Percentiles rank a stretch among this genome's conserved stretches.
These are phyloP conservation scores for Mus spicilegus DNA, from an alignment of 2,113 vertebrate genomes.

Conservation along the genomic window DNA sequence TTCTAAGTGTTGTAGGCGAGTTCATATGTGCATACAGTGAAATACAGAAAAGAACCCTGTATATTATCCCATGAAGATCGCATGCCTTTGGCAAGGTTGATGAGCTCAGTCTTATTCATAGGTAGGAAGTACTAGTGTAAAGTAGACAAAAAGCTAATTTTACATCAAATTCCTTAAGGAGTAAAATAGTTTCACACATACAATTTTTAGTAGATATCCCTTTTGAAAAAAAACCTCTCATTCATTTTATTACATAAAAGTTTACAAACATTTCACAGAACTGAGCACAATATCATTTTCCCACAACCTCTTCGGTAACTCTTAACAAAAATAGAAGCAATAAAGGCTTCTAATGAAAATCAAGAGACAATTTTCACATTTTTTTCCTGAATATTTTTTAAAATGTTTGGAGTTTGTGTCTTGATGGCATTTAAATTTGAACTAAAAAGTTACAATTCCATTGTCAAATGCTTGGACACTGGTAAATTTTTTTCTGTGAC, in stretches of 20 bases:
- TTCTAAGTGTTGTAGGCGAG: background rate
- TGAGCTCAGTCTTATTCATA: background rate
- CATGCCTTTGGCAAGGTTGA: background rate
- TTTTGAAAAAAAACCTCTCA: constrained; percentile 37
- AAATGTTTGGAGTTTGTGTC: background rate
- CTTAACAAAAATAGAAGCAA: constrained; percentile 47
- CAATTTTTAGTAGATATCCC: background rate
- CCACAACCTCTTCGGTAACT: constrained; percentile 33
- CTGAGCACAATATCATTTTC: constrained; percentile 21
- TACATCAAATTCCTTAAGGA: background rate
- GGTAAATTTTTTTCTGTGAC: background rate
- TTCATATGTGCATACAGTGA: background rate
- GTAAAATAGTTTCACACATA: background rate
- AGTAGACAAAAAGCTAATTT: background rate
- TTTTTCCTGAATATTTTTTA: constrained; percentile 33
- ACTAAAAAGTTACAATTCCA: background rate
- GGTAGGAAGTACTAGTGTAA: background rate
- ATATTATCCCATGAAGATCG: background rate
- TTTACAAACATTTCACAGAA: constrained; percentile 62
- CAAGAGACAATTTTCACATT: constrained; percentile 18
- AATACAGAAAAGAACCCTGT: constrained; percentile 4
- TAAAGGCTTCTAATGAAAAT: constrained; percentile 16
- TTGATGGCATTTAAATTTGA: background rate
- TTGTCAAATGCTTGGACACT: background rate
- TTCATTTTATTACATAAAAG: constrained; percentile 58